These are phyloP conservation scores for Camponotus vicinus DNA, from an alignment of 1,140 invertebrate species.

Conservation along the genomic window DNA sequence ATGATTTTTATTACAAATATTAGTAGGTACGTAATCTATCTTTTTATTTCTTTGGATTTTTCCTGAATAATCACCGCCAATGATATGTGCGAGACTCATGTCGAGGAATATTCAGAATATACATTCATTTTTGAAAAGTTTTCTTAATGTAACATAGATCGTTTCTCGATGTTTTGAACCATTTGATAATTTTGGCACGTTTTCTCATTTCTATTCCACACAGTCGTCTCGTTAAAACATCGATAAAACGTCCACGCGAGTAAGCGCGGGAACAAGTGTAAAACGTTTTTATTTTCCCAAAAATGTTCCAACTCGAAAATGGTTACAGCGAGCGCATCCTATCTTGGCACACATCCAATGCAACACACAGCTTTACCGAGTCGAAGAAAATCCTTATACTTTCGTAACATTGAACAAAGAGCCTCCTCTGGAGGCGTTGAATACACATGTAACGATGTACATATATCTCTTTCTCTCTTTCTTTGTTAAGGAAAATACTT, in stretches of 20 bases:
- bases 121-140: background rate
- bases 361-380: slow-evolving; percentile 1
- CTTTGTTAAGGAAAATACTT: background rate
- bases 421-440: background rate
- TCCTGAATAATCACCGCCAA: background rate
- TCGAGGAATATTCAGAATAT: slow-evolving; percentile 16
- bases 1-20: background rate
- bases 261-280: slow-evolving; percentile 54
- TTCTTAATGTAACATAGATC: slow-evolving; percentile 2
- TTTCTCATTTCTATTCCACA: slow-evolving; percentile 37
- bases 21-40: background rate
- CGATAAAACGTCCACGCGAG: slow-evolving; percentile 29
- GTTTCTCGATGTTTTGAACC: slow-evolving; percentile 37
- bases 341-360: slow-evolving; percentile 50
- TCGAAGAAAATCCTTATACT: slow-evolving; percentile 38
- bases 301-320: slow-evolving; percentile 62
- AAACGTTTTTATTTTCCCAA: slow-evolving; percentile 61
- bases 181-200: slow-evolving; percentile 55
- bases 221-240: slow-evolving; percentile 44
- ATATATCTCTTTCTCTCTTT: background rate
- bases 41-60: background rate
- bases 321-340: slow-evolving; percentile 56
- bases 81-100: slow-evolving; percentile 2
- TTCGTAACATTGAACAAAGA: slow-evolving; percentile 40
- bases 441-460: background rate